Conservation (phyloP, 2,113 vertebrate genomes). For the Suricata suricatta region DNA sequence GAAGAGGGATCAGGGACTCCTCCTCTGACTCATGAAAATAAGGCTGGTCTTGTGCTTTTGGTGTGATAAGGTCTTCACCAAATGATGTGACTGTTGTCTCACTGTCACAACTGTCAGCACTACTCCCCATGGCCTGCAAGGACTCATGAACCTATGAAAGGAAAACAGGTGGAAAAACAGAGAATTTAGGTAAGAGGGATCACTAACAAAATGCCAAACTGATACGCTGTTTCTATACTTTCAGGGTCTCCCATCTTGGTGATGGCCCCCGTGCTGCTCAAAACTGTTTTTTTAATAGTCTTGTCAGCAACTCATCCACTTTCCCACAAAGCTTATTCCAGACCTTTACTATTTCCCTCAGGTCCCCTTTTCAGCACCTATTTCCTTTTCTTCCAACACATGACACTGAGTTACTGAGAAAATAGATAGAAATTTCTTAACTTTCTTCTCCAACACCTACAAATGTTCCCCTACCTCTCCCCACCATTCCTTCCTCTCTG, state of each 20-base stretch:
- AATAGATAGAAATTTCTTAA: background rate
- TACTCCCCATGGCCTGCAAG: constrained; percentile 90
- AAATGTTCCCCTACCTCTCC: background rate
- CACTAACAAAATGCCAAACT: background rate
- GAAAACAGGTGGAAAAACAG: background rate
- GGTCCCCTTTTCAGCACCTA: background rate
- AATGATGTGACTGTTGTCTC: constrained; percentile 94
- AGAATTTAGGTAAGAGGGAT: background rate
- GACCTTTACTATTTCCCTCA: background rate
- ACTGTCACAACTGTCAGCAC: constrained; percentile 97
- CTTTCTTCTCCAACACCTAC: background rate
- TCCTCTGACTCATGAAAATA: constrained; percentile 86
- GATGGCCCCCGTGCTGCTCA: background rate
- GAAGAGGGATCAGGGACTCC: constrained; percentile 68
- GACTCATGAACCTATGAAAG: constrained; percentile 90
- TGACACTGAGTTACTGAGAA: background rate
- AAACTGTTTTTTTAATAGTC: background rate
- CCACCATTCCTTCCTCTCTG: background rate
- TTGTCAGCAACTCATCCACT: background rate
- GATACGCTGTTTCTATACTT: accelerated
- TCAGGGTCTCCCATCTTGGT: background rate
- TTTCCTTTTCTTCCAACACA: background rate
- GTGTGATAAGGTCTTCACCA: constrained; percentile 88
- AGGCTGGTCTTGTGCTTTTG: constrained; percentile 82
- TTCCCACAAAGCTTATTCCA: background rate